Evolutionary conservation across 2,797 vertebrate genomes (phyloP), one percentile per base, ranked within the genome.

Genomic region (Acanthis flammea): DNA sequence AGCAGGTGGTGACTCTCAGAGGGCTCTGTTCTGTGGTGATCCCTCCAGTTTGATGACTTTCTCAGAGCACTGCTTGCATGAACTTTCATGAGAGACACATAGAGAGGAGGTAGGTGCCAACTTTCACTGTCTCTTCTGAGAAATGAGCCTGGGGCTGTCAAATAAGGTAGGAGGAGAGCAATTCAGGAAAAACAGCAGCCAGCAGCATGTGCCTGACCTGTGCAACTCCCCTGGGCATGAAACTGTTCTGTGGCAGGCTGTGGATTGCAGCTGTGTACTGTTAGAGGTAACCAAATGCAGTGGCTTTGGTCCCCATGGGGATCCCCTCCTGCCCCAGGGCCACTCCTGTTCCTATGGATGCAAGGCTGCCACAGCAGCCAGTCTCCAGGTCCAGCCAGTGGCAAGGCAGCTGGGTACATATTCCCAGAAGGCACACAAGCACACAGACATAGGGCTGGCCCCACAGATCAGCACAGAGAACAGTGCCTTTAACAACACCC

Each of bases 331-430:
- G 0, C 10, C 19, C 42, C 22, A 54, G n/a, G 6, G 70, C 62
- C 33, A 10, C 33, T 87, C 25, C 74, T 78, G 48, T 63, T 41
- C 41, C 41, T 27, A 23, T 2, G 30, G 30, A n/a, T 19, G 4
- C 0, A 6, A 58, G 11, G 15, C n/a, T 82, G 42, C 9, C 3
- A 2, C 45, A 19, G 24, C 3, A 30, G n/a, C 0, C 0, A 44
- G 27, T 54, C n/a, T 42, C 21, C 62, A 75, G 12, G 35, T 31
- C 27, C 67, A 85, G 39, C 8, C 75, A 53, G n/a, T 19, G 35
- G 21, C 1, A 8, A 66, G 27, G 35, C 3, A 4, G 45, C 11
- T 17, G 42, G n/a, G 19, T 31, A 23, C 6, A 0, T 54, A 48
- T 47, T 66, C 39, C 57, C 55, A 58, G 53, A 63, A 76, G 37